These are phyloP conservation scores for Ylistrum balloti DNA, from an alignment of 1,140 invertebrate genomes.

Conservation along the genomic window DNA sequence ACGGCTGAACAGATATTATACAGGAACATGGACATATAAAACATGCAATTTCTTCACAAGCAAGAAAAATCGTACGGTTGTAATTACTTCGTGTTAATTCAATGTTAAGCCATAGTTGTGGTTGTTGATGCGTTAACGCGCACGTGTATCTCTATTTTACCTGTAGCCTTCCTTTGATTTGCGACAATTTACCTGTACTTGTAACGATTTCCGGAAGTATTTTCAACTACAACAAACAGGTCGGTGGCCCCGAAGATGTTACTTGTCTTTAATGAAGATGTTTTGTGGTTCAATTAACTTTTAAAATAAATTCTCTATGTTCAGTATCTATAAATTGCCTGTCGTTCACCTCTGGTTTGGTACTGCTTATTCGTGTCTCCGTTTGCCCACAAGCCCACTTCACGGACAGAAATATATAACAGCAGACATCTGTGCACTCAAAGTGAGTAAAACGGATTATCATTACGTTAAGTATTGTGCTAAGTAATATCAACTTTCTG, in stretches of 20 bases:
- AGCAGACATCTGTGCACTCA: not conserved
- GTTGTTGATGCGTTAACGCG: not conserved
- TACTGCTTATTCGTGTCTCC: not conserved
- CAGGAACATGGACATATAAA: not conserved
- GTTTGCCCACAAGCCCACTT: not conserved
- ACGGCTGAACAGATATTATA: not conserved
- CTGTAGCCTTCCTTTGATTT: not conserved
- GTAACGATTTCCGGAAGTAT: not conserved
- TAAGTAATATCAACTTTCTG: no score
- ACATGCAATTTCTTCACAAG: not conserved
- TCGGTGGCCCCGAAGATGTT: not conserved
- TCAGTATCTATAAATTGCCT: not conserved
- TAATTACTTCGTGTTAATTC: not conserved
- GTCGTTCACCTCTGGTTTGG: no score
- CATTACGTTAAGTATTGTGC: no score
- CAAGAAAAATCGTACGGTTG: not conserved
- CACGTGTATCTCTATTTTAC: not conserved
- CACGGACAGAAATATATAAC: not conserved
- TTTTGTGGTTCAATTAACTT: not conserved
- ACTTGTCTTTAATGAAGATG: not conserved
- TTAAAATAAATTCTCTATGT: not conserved
- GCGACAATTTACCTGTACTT: not conserved
- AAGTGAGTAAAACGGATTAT: no score
- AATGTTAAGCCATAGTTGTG: not conserved
- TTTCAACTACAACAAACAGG: not conserved